Base-by-base conservation (phyloP, 2,113 vertebrate genomes). In the Tachuris rubrigastra region DNA sequence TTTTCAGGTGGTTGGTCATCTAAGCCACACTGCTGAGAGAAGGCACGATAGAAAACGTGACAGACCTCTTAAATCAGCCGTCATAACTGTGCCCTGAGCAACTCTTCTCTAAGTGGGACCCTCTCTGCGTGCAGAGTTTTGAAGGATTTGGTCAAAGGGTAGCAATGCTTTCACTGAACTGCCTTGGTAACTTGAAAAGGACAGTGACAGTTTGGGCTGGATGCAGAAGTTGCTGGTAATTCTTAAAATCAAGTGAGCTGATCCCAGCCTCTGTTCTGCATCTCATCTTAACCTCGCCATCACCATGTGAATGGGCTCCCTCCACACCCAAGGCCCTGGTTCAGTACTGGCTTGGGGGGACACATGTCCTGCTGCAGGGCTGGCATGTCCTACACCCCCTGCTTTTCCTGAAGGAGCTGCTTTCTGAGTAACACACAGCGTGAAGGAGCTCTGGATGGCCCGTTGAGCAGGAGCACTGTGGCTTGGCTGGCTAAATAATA, bases 161-260 rank as follows among this genome's bases (percentile, higher is more conserved):
- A 72, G 79, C 56, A 75, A 17, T 9, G 17, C 55, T 82, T 56
- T 13, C 22, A 22, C 33, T 87, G 83, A 78, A 17, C 68, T 89
- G 89, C 80, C 68, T 27, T 53, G 62, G n/a, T 93, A 82, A 89
- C 62, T 81, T 46, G 10, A 85, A 62, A 90, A 87, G 92, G 80
- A 90, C 90, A 78, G 58, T 78, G 41, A 24, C 56, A 89, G 39
- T 47, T 81, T 63, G 74, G 67, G 52, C 67, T 52, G 56, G 85
- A 66, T 13, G 8, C 60, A 63, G 62, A 66, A 69, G 42, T 37
- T 63, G 44, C 55, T 93, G 79, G n/a, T 79, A 33, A 28, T 6
- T 8, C 39, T 78, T 37, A 41, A 82, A 66, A 31, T 39, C 21
- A 25, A 62, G 31, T 24, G 55, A 55, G 67, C 18, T 44, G 24